A percentile compares a stretch with the other conserved stretches of the same genome.
phyloP scores from a whole-genome alignment of 2,888 invertebrate species.

The Agrypnus murinus region DNA sequence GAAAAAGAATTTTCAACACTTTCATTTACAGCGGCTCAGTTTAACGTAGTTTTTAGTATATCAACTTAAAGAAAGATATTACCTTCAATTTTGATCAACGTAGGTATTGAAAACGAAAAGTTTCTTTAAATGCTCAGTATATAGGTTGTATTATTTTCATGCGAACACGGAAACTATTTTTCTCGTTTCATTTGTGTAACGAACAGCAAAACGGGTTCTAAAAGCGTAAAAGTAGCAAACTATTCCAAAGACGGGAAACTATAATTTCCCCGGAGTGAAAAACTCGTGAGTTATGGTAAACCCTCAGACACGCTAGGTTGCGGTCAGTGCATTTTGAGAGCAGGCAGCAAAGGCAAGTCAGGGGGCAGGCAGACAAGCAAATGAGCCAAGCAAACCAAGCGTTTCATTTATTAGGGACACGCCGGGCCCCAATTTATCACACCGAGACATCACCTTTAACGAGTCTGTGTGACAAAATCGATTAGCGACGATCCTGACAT shows the following conservation, averaged over 20 bases:
- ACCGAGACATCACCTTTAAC: conserved; percentile 24
- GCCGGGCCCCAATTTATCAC: conserved; percentile 21
- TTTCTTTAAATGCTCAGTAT: no score
- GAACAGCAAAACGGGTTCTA: no score
- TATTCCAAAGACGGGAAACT: conserved; percentile 28
- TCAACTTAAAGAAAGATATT: no score
- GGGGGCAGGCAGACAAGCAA: conserved; percentile 4
- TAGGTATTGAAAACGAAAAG: no score
- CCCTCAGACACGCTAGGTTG: conserved; percentile 12
- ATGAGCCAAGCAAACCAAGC: conserved; percentile 12
- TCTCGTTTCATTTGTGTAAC: no score
- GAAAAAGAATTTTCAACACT: no score
- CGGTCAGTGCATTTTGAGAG: conserved; percentile 20
- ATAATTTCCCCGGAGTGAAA: conserved; percentile 29
- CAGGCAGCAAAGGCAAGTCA: no score
- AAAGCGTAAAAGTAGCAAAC: neutral
- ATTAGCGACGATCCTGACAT: conserved; percentile 24
- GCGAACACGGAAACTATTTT: no score
- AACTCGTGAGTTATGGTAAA: conserved; percentile 20
- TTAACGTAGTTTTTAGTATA: no score
- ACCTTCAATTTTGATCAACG: no score
- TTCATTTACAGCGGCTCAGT: no score
- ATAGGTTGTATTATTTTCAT: no score
- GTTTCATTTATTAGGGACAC: conserved; percentile 10
- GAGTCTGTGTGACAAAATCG: conserved; percentile 29